Base-by-base conservation (phyloP, 2,113 vertebrate species). In the Elachura formosa region DNA sequence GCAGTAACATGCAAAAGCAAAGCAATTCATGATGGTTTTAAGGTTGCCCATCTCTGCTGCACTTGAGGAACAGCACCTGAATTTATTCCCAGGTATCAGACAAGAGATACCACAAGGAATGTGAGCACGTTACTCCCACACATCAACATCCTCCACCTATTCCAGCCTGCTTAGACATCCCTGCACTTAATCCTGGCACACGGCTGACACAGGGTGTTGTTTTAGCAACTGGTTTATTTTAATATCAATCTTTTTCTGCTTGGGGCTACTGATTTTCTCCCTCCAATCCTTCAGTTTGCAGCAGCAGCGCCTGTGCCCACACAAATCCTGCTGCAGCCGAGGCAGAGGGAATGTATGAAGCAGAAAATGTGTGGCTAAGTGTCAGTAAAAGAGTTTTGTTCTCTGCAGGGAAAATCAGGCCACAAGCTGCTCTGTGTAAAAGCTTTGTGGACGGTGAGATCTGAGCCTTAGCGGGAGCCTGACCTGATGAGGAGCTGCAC, bases 391-490 rank as follows among this genome's bases (percentile, higher is more conserved):
- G 87, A 94, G 85, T 82, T 83, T 78, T 87, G 71, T 71, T 91
- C 89, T 93, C 93, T 74, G 87, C 91, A 71, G 95, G 94, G 91
- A 86, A 96, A 96, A 97, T 90, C 84, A 87, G 93, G 78, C 96
- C 95, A 96, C 96, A 93, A 91, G 96, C 95, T 95, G 96, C 94
- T 96, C 82, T 89, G 72, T 68, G 83, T 64, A 90, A 95, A 91
- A 93, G 86, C 90, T 90, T 61, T 6, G 10, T 31, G 92, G 88
- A 77, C 90, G 83, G 66, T 40, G 43, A 74, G 80, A 83, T 74
- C 75, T 51, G 88, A 89, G 77, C 68, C 93, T 52, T 69, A 83
- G 94, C 24, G 0, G 92, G 94, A 96, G 90, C 73, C 88, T 79
- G 87, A 76, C 75, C 92, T 24, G 92, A 58, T 55, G 61, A 67